Evolutionary conservation across 2,113 vertebrate genomes (phyloP).

Genomic region (Notechis scutatus): DNA sequence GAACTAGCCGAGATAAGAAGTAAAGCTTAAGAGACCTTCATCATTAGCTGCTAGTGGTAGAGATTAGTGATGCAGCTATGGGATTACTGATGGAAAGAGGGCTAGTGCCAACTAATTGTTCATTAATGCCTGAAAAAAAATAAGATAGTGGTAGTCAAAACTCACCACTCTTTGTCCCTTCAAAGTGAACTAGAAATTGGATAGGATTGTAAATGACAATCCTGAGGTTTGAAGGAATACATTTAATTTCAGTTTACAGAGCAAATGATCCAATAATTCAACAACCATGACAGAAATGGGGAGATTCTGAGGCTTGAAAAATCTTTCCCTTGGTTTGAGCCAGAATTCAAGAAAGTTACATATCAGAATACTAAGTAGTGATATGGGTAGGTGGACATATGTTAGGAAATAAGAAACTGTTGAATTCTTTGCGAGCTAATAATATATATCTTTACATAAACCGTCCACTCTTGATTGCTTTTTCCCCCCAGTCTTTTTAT

Average conservation of each 20-base stretch:
- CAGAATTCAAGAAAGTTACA: background rate
- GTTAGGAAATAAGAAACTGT: background rate
- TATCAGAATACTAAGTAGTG: background rate
- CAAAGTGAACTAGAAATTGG: conserved; percentile 68
- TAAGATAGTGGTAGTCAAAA: conserved; percentile 75
- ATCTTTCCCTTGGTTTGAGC: background rate
- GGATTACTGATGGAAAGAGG: conserved; percentile 82
- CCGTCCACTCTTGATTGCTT: background rate
- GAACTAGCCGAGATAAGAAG: conserved; percentile 82
- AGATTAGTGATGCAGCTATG: conserved; percentile 81
- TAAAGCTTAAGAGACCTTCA: conserved; percentile 83
- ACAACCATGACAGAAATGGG: background rate
- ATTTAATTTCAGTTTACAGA: conserved; percentile 65
- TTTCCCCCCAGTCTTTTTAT: background rate
- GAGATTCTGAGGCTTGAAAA: background rate
- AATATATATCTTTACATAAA: background rate
- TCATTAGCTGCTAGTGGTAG: conserved; percentile 85
- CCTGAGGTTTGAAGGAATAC: conserved; percentile 64
- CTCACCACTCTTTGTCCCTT: conserved; percentile 70
- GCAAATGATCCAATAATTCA: conserved; percentile 61
- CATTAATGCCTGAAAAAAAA: conserved; percentile 81
- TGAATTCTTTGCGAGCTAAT: background rate
- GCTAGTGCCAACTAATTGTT: conserved; percentile 85
- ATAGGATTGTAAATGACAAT: conserved; percentile 64
- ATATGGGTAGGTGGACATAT: background rate